Evolutionary conservation across 2,888 invertebrate species (phyloP).

Genomic region (Auanema sp.): DNA sequence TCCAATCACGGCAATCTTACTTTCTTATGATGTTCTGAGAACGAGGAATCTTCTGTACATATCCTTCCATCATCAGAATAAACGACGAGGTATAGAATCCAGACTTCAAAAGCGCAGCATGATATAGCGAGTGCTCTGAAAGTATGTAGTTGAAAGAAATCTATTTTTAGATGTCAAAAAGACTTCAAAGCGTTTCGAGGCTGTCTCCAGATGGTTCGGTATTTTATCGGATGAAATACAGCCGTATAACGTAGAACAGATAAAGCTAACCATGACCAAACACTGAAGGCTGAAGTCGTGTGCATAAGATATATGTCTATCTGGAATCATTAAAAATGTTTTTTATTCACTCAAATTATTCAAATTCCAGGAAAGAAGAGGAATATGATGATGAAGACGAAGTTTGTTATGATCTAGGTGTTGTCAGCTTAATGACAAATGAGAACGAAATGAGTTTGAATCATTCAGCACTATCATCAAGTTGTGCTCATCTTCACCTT

Average conservation of each 20-base stretch:
- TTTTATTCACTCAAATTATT: slow-evolving; percentile 1
- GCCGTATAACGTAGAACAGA: slow-evolving; percentile 57
- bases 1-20: not conserved
- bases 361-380: too few species aligned
- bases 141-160: not conserved
- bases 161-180: slow-evolving; percentile 1
- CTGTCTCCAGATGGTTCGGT: slow-evolving; percentile 59
- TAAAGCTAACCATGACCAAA: slow-evolving; percentile 59
- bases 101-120: slow-evolving; percentile 43
- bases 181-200: slow-evolving; percentile 55
- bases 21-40: slow-evolving; percentile 1
- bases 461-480: too few species aligned
- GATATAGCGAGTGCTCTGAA: slow-evolving; percentile 37
- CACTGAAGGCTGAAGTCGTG: slow-evolving; percentile 59
- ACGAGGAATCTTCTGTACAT: slow-evolving; percentile 24
- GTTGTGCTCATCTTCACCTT: too few species aligned
- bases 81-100: slow-evolving; percentile 50
- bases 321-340: slow-evolving; percentile 29
- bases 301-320: slow-evolving; percentile 57
- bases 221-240: slow-evolving; percentile 59
- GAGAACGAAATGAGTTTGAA: too few species aligned
- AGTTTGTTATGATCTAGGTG: too few species aligned
- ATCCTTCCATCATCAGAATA: slow-evolving; percentile 40
- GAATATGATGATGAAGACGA: too few species aligned
- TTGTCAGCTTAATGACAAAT: too few species aligned